Evolutionary conservation across 2,797 vertebrate species (phyloP).

Genomic region (Catharus ustulatus): DNA sequence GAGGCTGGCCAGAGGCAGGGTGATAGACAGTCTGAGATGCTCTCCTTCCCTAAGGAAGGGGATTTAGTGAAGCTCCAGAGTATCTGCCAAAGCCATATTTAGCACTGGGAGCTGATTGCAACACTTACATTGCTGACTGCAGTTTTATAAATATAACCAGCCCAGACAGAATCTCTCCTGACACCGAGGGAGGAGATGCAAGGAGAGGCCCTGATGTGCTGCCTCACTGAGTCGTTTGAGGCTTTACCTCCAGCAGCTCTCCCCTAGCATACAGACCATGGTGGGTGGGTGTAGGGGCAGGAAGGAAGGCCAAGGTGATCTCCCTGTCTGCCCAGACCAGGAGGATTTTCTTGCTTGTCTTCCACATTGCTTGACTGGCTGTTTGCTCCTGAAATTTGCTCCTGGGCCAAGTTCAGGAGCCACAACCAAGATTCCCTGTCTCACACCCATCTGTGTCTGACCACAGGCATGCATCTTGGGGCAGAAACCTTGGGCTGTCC

Average conservation of each 20-base stretch:
- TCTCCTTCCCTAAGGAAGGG: neutral
- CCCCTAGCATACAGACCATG: neutral
- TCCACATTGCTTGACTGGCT: neutral
- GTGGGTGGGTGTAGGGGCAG: neutral
- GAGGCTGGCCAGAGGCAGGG: neutral
- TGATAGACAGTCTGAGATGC: neutral
- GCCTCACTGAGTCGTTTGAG: neutral
- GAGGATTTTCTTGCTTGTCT: neutral
- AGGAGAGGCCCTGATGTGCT: neutral
- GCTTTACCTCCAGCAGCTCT: neutral
- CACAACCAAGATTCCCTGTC: neutral
- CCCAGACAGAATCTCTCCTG: neutral
- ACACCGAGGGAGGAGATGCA: neutral
- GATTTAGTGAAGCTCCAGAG: neutral
- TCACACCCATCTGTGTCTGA: neutral
- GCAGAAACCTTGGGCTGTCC: neutral
- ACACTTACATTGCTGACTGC: neutral
- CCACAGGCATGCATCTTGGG: neutral
- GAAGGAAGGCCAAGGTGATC: neutral
- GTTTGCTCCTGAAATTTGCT: neutral
- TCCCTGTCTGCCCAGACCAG: neutral
- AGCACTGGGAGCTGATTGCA: neutral
- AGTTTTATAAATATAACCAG: constrained; percentile 33
- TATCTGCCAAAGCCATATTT: constrained; percentile 41
- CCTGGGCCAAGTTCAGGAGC: neutral